Base-by-base conservation (phyloP, 2,888 invertebrate species). In the Acanthoscelides obtectus region DNA sequence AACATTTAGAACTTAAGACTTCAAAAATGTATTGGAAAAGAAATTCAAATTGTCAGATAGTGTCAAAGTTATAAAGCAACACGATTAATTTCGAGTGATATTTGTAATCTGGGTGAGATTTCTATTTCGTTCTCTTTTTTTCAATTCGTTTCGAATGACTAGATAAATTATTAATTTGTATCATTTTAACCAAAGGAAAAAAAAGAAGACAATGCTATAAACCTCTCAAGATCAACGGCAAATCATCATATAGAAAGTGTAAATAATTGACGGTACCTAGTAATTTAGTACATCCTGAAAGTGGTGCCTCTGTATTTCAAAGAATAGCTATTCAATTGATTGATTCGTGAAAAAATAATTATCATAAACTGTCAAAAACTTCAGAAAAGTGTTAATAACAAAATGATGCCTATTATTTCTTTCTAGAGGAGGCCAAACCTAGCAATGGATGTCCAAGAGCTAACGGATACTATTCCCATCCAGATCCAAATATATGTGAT, bases 401-500 rank as follows among this genome's bases (percentile, higher is more conserved):
- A n/a, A n/a, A n/a, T n/a, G n/a, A n/a, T n/a, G n/a, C n/a, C n/a
- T n/a, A n/a, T n/a, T n/a, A n/a, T n/a, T 69, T 70, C 72, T 75
- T 86, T 86, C 68, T 88, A 94, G 94, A 94, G 90, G 91, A 92
- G 75, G 89, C 94, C 0, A 89, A 92, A 78, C 89, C 93, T 1
- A 88, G 89, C 21, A 90, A 90, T 79, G 92, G 90, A 70, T 94
- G 94, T 82, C 93, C 93, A 1, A 88, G 94, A 73, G 91, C 92
- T 65, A 94, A 94, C 81, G 94, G 94, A 71, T 92, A 91, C 84
- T 94, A 91, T 87, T 89, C 89, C 69, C 93, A 94, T 83, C 90
- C 91, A 67, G 93, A 94, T 81, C 91, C 91, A 8, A 83, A 88
- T 85, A 89, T 91, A 0, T 94, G 94, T 80, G 92, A 93, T 84